Percentiles rank a stretch among this genome's conserved stretches.
These are phyloP conservation scores for Notoglanidium macrostoma DNA, from an alignment of 2,797 vertebrate species.

Conservation along the genomic window DNA sequence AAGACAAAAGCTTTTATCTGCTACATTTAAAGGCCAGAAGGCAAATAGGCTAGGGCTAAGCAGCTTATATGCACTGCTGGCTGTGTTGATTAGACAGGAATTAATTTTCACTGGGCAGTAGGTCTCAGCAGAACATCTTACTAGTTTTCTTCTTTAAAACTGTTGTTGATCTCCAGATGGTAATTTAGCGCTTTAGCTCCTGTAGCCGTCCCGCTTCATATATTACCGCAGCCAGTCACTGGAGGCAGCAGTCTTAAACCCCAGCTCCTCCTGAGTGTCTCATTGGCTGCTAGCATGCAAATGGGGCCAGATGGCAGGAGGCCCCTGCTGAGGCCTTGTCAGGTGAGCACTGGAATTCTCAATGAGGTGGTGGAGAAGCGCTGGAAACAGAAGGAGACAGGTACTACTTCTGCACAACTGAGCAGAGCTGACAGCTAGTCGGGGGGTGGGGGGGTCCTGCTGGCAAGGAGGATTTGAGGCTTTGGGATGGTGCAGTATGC, in stretches of 20 bases:
- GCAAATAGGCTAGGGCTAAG: conserved; percentile 66
- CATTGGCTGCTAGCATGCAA: conserved; percentile 64
- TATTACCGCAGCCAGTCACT: conserved; percentile 60
- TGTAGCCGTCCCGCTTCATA: conserved; percentile 61
- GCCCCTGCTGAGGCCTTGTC: conserved; percentile 80
- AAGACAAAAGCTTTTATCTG: conserved; percentile 48
- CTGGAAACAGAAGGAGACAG: conserved; percentile 48
- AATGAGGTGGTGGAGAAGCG: conserved; percentile 73
- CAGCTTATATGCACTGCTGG: conserved; percentile 67
- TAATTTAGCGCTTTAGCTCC: conserved; percentile 73
- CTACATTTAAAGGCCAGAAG: conserved; percentile 49
- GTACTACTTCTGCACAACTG: conserved; percentile 43
- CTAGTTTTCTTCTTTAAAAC: conserved; percentile 59
- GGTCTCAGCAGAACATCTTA: conserved; percentile 67
- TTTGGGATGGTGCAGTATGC: conserved; percentile 54
- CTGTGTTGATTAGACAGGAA: conserved; percentile 72
- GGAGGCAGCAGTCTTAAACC: conserved; percentile 66
- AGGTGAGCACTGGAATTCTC: conserved; percentile 81
- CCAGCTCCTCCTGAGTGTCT: conserved; percentile 59
- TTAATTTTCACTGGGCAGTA: conserved; percentile 64
- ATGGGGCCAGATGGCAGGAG: conserved; percentile 86
- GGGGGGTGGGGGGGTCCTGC: background rate
- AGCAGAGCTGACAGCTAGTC: conserved; percentile 51
- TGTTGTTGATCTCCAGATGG: conserved; percentile 68
- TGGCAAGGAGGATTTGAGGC: conserved; percentile 53